Evolutionary conservation across 2,888 invertebrate genomes (phyloP), one percentile per base, ranked within the genome.

Genomic region (Pandemis heparana): DNA sequence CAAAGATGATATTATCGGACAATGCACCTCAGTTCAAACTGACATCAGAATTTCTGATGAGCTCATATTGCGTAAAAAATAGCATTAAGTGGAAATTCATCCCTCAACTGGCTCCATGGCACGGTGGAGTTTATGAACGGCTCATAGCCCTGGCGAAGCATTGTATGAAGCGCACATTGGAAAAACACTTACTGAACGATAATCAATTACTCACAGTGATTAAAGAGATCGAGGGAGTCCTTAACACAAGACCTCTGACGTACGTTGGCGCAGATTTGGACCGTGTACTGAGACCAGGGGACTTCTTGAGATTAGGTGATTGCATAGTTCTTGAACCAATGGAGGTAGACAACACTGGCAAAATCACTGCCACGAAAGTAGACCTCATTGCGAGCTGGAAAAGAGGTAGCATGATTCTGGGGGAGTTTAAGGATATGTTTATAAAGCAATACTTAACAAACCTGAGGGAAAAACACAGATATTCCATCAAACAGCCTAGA

Each of bases 121-220:
- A 56, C 39, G 79, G 79, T 0, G 79, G 80, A 0, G 75, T 75
- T 16, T 80, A 80, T 56, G 79, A 80, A 48, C 23, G 77, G 16
- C 8, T 80, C 5, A 39, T 75, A 0, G 73, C 62, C 2, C 39
- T 73, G 0, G 60, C 60, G 39, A 46, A 75, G 59, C 46, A 75
- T 1, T 67, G 69, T 38, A n/a, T 66, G n/a, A 75, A 71, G 48
- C 18, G 68, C 8, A 71, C 61, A 0, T 5, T 69, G 1, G 38
- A 62, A 10, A 69, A 69, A 48, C 68, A 69, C 7, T 8, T 61
- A 6, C 8, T 69, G 12, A 16, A 10, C 6, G 68, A 69, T 9
- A 69, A 3, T 16, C 59, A 68, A 32, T 14, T 68, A 23, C 6
- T 10, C 5, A 68, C 68, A 4, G 68, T 68, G 1, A 14, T 68